phyloP scores from a whole-genome alignment of 2,888 invertebrate species.

The Clusia tigrina region DNA sequence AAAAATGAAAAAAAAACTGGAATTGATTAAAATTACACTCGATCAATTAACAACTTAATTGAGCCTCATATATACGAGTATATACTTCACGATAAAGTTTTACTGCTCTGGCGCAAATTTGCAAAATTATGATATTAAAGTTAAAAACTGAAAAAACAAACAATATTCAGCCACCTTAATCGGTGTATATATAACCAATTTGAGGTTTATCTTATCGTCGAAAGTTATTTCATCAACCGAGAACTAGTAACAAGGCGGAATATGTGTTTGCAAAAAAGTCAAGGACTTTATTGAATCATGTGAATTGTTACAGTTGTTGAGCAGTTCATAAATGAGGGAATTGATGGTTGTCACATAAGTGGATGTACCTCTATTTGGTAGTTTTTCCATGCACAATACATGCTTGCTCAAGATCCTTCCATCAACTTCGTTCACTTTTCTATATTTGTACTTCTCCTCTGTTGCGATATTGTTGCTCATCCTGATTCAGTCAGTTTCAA shows the following conservation, averaged over 20 bases:
- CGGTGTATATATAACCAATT: slow-evolving; percentile 9
- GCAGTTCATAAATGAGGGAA: no score
- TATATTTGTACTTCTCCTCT: no score
- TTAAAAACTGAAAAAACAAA: slow-evolving; percentile 11
- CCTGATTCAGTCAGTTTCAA: no score
- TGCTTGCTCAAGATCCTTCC: no score
- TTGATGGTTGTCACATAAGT: no score
- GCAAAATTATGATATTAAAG: not conserved
- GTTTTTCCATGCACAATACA: no score
- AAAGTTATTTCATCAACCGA: slow-evolving; percentile 10
- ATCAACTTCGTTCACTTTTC: no score
- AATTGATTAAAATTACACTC: slow-evolving; percentile 36
- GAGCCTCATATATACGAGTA: slow-evolving; percentile 21
- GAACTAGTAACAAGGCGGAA: not conserved
- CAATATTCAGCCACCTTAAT: slow-evolving; percentile 10
- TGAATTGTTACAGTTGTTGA: no score
- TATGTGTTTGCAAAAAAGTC: no score
- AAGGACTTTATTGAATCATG: no score
- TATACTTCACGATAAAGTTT: not conserved
- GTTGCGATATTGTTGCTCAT: no score
- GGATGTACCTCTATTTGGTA: no score
- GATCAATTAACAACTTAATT: slow-evolving; percentile 38
- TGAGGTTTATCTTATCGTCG: slow-evolving; percentile 32
- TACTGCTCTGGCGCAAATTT: slow-evolving; percentile 6
- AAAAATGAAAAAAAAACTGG: slow-evolving; percentile 30